Percentiles rank a stretch among this genome's conserved stretches.
phyloP scores from a whole-genome alignment of 2,113 vertebrate genomes.

The Hemibagrus wyckioides region DNA sequence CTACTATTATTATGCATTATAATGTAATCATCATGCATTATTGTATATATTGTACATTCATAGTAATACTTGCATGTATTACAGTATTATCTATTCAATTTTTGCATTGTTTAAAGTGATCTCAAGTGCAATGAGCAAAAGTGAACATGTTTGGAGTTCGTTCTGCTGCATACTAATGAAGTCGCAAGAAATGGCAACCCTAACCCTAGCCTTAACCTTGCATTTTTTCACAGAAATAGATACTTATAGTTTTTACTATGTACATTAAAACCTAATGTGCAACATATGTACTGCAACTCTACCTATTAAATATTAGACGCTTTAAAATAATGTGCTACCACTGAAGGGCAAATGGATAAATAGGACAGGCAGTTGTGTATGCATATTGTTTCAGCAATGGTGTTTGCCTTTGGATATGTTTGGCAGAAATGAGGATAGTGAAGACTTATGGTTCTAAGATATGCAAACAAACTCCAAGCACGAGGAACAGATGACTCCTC shows the following conservation, averaged over 20 bases:
- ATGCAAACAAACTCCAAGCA: background rate
- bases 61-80: background rate
- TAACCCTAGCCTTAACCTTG: background rate
- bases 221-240: background rate
- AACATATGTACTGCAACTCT: background rate
- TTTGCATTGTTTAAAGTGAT: background rate
- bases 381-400: background rate
- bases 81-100: background rate
- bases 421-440: background rate
- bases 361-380: background rate
- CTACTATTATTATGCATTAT: background rate
- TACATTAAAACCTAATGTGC: background rate
- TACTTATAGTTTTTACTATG: background rate
- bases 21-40: background rate
- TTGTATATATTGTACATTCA: background rate
- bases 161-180: background rate
- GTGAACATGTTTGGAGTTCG: background rate
- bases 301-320: constrained; percentile 5
- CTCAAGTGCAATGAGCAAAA: background rate
- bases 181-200: background rate
- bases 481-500: background rate
- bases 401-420: background rate
- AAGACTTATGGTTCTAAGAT: constrained; percentile 11
- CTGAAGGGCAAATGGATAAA: background rate
- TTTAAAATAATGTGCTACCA: background rate